These are phyloP conservation scores for Mesopsocus fuscifrons DNA, from an alignment of 2,888 invertebrate species.

Conservation along the genomic window DNA sequence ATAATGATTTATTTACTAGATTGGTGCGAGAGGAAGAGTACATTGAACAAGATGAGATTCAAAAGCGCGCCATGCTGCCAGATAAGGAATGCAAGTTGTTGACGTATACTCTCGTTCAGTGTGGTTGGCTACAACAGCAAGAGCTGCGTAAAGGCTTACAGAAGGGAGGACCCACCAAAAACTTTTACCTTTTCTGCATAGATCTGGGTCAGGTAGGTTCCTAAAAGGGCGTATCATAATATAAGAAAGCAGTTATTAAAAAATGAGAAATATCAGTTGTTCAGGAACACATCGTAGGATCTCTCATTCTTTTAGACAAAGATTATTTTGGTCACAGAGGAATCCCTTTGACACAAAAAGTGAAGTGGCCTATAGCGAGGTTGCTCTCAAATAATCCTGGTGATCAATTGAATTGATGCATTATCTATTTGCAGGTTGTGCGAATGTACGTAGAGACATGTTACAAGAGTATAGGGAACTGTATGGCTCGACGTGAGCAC, in stretches of 20 bases:
- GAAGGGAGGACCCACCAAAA: constrained; percentile 49
- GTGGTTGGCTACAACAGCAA: constrained; percentile 48
- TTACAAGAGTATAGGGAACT: constrained; percentile 50
- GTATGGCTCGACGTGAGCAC: constrained; percentile 41
- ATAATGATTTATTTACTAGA: too few species aligned
- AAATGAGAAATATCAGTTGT: too few species aligned
- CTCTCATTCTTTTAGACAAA: too few species aligned
- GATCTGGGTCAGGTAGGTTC: constrained; percentile 28
- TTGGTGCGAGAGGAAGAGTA: constrained; percentile 60
- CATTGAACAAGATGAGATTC: constrained; percentile 82
- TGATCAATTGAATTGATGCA: too few species aligned
- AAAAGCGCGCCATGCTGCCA: constrained; percentile 82
- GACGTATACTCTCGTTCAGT: constrained; percentile 66
- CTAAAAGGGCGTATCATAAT: too few species aligned
- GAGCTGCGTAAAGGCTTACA: constrained; percentile 45
- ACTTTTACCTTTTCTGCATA: constrained; percentile 57
- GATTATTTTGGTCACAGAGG: too few species aligned
- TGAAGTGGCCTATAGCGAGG: too few species aligned
- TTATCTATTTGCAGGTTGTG: constrained; percentile 41
- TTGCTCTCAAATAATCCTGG: too few species aligned
- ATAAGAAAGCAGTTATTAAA: too few species aligned
- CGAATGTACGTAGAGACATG: constrained; percentile 48
- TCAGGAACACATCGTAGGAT: too few species aligned
- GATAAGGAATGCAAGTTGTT: constrained; percentile 82
- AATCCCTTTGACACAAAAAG: too few species aligned